A percentile compares a stretch with the other conserved stretches of the same genome.
Conservation (phyloP, 2,113 vertebrate genomes). For the Protomyctophum bolini region DNA sequence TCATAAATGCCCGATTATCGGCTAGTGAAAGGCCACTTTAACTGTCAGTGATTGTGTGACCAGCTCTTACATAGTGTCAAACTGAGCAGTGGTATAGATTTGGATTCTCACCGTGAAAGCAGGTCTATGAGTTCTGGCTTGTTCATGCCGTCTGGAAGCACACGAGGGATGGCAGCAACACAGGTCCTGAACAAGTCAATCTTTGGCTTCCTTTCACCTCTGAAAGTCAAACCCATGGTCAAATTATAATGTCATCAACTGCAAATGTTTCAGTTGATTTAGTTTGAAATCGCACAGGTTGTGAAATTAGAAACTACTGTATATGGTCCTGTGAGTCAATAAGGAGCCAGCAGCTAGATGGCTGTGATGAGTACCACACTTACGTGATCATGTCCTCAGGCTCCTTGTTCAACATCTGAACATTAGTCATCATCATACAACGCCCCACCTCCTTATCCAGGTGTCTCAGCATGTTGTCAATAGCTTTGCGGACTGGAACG, state of each 20-base stretch:
- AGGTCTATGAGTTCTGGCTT: constrained; percentile 95
- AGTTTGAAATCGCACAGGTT: too few relatives aligned
- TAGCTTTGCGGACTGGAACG: constrained; percentile 91
- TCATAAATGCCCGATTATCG: too few relatives aligned
- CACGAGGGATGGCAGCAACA: constrained; percentile 93
- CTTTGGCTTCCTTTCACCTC: constrained; percentile 97
- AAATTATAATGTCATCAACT: constrained; percentile 7
- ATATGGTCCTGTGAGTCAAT: constrained; percentile 1
- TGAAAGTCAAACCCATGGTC: constrained; percentile 53
- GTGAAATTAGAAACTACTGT: too few relatives aligned
- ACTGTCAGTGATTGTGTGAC: constrained; percentile 20
- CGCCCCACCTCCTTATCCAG: constrained; percentile 98
- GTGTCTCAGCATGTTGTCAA: constrained; percentile 95
- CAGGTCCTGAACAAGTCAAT: constrained; percentile 97
- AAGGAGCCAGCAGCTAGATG: background rate
- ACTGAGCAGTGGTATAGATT: constrained; percentile 6
- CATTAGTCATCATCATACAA: constrained; percentile 97
- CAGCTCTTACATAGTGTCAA: background rate
- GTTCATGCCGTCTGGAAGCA: constrained; percentile 97
- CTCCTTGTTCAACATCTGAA: constrained; percentile 97
- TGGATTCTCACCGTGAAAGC: constrained; percentile 70
- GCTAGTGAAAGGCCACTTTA: too few relatives aligned
- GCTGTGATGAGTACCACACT: constrained; percentile 51
- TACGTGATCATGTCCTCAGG: constrained; percentile 99
- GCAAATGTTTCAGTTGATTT: background rate